Evolutionary conservation across 2,113 vertebrate species (phyloP).

Genomic region (Eonycteris spelaea): DNA sequence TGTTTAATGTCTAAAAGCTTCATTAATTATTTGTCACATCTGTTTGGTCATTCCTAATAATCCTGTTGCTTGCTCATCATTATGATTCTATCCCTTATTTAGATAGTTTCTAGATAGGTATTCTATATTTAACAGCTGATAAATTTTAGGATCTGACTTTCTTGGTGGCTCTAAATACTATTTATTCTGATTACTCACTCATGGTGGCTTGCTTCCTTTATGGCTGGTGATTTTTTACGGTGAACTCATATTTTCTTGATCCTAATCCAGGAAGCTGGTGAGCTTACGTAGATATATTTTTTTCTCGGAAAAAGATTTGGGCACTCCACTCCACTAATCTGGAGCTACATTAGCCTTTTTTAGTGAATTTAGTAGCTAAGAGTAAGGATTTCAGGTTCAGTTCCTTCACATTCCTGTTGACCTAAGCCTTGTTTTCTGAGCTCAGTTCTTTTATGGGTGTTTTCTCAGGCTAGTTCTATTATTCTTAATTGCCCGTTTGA

Average conservation of each 20-base stretch:
- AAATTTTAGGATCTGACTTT: background rate
- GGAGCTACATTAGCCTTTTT: background rate
- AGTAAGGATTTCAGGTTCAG: background rate
- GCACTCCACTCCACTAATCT: background rate
- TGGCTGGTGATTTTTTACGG: background rate
- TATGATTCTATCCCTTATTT: background rate
- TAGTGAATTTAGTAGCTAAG: background rate
- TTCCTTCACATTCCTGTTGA: background rate
- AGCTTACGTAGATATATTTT: background rate
- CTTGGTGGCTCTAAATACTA: background rate
- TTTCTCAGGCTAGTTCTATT: background rate
- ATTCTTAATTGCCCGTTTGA: background rate
- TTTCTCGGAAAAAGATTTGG: background rate
- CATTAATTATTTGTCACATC: background rate
- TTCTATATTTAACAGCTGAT: background rate
- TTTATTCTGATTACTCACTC: background rate
- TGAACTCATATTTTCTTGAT: background rate
- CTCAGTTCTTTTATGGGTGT: background rate
- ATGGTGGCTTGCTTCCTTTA: background rate
- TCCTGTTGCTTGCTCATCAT: background rate
- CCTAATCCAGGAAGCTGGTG: background rate
- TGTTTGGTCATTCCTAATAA: background rate
- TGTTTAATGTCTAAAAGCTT: background rate
- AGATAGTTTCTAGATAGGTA: background rate
- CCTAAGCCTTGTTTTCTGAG: background rate